Conservation (phyloP, 2,797 vertebrate genomes). For the Sebastes vulpes region DNA sequence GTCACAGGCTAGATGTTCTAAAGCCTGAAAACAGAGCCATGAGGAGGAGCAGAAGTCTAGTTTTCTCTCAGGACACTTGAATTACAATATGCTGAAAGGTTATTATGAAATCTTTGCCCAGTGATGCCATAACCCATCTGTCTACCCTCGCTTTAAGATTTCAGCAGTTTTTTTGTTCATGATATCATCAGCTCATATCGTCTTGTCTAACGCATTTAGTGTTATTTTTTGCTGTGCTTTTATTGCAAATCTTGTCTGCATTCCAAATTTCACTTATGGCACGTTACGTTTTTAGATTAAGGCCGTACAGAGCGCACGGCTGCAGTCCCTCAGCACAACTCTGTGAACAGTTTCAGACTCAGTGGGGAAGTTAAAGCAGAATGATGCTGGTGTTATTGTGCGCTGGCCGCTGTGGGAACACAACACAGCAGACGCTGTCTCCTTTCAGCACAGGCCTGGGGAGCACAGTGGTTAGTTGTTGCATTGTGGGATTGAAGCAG, state of each 20-base stretch:
- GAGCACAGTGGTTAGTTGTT: constrained; percentile 1
- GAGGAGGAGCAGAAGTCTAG: too few relatives aligned
- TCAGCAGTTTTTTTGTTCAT: background rate
- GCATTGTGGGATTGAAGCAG: constrained; percentile 64
- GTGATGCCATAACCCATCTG: too few relatives aligned
- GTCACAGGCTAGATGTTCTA: too few relatives aligned
- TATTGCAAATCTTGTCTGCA: background rate
- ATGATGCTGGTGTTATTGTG: background rate
- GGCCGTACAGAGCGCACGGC: background rate
- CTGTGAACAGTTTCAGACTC: background rate
- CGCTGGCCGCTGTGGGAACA: background rate
- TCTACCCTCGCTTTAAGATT: background rate
- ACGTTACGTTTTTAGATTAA: background rate
- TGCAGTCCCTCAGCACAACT: background rate
- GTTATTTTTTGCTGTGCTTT: background rate
- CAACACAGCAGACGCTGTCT: background rate
- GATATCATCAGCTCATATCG: background rate
- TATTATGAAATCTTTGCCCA: too few relatives aligned
- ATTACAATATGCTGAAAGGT: too few relatives aligned
- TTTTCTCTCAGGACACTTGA: too few relatives aligned
- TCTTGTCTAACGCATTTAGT: background rate
- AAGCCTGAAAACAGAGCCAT: too few relatives aligned
- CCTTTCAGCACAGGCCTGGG: background rate
- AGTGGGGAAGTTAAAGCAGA: background rate
- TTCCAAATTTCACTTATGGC: background rate